Base-by-base conservation (phyloP, 1,140 invertebrate genomes). In the Solenopsis invicta region DNA sequence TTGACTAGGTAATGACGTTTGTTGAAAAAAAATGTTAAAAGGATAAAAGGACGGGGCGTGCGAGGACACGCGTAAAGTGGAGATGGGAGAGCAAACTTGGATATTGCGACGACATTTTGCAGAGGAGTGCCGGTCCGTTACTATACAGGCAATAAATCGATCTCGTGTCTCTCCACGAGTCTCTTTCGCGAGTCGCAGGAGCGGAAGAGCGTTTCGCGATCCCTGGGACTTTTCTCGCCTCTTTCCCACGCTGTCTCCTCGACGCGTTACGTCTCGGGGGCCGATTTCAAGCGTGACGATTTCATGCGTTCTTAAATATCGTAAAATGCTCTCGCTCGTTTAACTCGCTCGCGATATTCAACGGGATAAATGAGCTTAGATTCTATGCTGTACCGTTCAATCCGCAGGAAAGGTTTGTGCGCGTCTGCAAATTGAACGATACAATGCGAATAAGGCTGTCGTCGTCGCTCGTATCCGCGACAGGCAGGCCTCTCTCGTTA, bases 131-230 rank as follows among this genome's bases (percentile, higher is more conserved):
- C 37, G 16, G 18, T 13, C 48, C 61, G 34, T 37, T 50, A 61
- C 50, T 50, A n/a, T n/a, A n/a, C n/a, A 67, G 50, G 80, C 71
- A 59, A 87, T 85, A 87, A 85, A 85, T 87, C 81, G 80, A 76
- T 66, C 78, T 85, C 41, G 69, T 48, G 52, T 86, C 45, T 80
- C 64, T 72, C 9, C 37, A 24, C 74, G 13, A 24, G 41, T 50
- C 52, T 85, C 81, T 77, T 54, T 74, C 66, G 82, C 64, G 34
- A 77, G 59, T 88, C 87, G 41, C 74, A 56, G 56, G 29, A 67
- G 82, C 48, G 56, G 85, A 71, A 61, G 34, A 29, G 69, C 77
- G 41, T 21, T 45, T 62, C 21, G 66, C 24, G 24, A n/a, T n/a
- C 59, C 74, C 56, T 45, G 41, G 29, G 13, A 37, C 74, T 59